phyloP scores from a whole-genome alignment of 37 sponge, comb jelly and placozoan genomes.

The Halichondria panicea region DNA sequence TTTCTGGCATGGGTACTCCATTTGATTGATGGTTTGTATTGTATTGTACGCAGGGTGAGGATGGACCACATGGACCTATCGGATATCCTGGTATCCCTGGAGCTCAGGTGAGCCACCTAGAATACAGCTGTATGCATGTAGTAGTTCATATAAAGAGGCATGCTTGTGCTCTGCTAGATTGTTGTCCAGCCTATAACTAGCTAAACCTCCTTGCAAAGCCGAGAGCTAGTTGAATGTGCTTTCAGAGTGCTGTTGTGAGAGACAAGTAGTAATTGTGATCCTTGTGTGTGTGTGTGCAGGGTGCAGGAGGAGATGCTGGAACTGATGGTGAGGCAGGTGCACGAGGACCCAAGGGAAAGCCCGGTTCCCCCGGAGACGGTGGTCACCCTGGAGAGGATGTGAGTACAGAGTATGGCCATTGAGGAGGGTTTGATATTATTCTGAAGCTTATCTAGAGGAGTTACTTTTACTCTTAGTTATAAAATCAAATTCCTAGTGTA shows the following conservation, averaged over 20 bases:
- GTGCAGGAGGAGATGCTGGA: constrained; percentile 57
- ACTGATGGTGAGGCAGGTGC: constrained; percentile 26
- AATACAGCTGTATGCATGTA: neutral
- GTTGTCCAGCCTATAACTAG: neutral
- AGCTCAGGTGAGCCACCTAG: constrained; percentile 16
- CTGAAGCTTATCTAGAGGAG: too few species aligned
- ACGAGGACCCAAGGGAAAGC: constrained; percentile 47
- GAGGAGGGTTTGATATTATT: too few species aligned
- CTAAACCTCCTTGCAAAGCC: neutral
- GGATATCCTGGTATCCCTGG: constrained; percentile 52
- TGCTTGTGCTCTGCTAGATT: neutral
- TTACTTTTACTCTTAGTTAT: neutral
- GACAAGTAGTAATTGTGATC: neutral
- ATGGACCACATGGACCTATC: constrained; percentile 14
- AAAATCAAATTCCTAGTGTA: neutral
- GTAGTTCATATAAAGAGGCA: too few species aligned
- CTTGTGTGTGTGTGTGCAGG: constrained; percentile 14
- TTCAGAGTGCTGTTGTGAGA: neutral
- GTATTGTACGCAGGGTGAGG: constrained; percentile 5
- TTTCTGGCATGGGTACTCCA: too few species aligned
- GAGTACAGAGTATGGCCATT: neutral
- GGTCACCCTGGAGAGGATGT: constrained; percentile 51
- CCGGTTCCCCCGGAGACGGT: constrained; percentile 35
- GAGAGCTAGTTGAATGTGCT: neutral
- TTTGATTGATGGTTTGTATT: too few species aligned